Conservation (phyloP, 2,888 invertebrate species). For the Endomychus coccineus region DNA sequence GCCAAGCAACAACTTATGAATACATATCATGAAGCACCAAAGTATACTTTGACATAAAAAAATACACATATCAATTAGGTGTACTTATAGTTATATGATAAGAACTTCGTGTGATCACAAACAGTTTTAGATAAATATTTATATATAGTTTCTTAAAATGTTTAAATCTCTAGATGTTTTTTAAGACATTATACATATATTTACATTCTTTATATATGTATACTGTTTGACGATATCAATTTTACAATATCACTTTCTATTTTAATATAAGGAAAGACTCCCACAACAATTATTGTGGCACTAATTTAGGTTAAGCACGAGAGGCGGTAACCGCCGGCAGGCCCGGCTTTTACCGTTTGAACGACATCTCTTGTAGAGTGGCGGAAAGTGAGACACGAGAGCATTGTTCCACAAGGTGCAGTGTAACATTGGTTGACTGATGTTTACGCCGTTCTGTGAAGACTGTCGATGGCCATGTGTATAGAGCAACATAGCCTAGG, state of each 20-base stretch:
- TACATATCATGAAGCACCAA: constrained; percentile 39
- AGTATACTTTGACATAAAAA: constrained; percentile 26
- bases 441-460: not conserved
- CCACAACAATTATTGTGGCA: constrained; percentile 39
- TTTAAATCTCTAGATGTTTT: constrained; percentile 35
- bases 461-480: not conserved
- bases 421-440: not conserved
- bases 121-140: constrained; percentile 23
- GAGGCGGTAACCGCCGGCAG: not conserved
- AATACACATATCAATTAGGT: constrained; percentile 35
- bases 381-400: not conserved
- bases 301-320: constrained; percentile 26
- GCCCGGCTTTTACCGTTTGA: constrained; percentile 1
- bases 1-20: constrained; percentile 38
- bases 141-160: constrained; percentile 30
- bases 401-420: not conserved
- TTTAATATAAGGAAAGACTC: no score
- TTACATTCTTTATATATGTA: no score
- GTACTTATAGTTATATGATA: constrained; percentile 24
- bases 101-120: constrained; percentile 27
- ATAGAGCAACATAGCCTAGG: not conserved
- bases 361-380: constrained; percentile 1
- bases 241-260: no score
- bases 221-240: no score
- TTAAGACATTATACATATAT: constrained; percentile 20